Percentiles rank a stretch among this genome's conserved stretches.
These are phyloP conservation scores for Spilarctia lutea DNA, from an alignment of 2,888 invertebrate species.

Conservation along the genomic window DNA sequence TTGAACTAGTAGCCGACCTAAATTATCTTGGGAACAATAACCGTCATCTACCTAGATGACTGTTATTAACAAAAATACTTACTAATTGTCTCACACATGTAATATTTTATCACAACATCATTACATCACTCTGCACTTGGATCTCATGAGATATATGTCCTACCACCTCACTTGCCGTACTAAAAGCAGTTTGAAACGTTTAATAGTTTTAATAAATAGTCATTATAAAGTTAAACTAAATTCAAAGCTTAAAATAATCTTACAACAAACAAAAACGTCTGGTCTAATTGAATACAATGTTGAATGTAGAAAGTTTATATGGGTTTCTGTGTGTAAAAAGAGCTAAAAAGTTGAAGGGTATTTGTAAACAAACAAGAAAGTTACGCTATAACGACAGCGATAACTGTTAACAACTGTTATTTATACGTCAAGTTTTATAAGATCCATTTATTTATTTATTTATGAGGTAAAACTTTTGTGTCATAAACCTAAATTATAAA, in stretches of 20 bases:
- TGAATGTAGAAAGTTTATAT: neutral
- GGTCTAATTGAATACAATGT: neutral
- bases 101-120: too few species aligned
- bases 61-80: too few species aligned
- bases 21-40: too few species aligned
- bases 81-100: too few species aligned
- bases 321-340: neutral
- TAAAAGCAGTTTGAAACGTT: too few species aligned
- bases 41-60: too few species aligned
- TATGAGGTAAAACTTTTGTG: neutral
- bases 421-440: conserved; percentile 12
- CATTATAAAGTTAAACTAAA: neutral
- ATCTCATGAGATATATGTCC: too few species aligned
- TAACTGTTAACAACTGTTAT: conserved; percentile 11
- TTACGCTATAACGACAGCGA: conserved; percentile 9
- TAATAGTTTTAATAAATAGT: too few species aligned
- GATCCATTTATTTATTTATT: conserved; percentile 6
- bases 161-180: too few species aligned
- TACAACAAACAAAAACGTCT: neutral
- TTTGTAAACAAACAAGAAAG: conserved; percentile 16
- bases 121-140: too few species aligned
- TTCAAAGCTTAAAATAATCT: neutral
- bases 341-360: neutral
- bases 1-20: too few species aligned
- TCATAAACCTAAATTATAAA: neutral